Evolutionary conservation across 1,140 invertebrate species (phyloP).

Genomic region (Drosophila serrata): DNA sequence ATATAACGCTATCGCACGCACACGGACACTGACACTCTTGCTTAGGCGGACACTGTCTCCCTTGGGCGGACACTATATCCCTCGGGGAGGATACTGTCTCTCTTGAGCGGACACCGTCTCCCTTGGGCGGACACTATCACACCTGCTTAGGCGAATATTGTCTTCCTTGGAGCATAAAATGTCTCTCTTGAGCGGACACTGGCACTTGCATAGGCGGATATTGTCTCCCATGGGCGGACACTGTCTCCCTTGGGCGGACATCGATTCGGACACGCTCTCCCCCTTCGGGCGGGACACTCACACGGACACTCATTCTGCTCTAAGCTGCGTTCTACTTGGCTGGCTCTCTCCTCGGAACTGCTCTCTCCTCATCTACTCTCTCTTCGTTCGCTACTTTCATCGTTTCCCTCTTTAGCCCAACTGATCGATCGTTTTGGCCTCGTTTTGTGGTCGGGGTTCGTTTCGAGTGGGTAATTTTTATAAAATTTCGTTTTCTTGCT

Average conservation of each 20-base stretch:
- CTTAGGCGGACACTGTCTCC: not conserved
- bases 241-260: not conserved
- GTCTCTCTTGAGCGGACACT: too few relatives aligned
- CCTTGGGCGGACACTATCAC: not conserved
- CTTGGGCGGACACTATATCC: not conserved
- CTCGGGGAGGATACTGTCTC: not conserved
- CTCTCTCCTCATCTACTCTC: not conserved
- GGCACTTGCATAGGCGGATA: too few relatives aligned
- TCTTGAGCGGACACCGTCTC: not conserved
- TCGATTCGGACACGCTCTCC: not conserved
- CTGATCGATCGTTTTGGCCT: constrained; percentile 42
- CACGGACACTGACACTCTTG: constrained; percentile 9
- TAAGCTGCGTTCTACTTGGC: constrained; percentile 41
- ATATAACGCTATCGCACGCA: constrained; percentile 51
- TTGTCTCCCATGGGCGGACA: not conserved
- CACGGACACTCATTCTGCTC: constrained; percentile 37
- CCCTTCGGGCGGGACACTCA: not conserved
- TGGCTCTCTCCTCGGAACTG: constrained; percentile 5
- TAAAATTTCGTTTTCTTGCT: constrained; percentile 65
- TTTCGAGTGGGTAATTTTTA: constrained; percentile 48
- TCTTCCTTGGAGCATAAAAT: constrained; percentile 1
- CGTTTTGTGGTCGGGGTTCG: constrained; percentile 44
- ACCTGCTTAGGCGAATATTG: not conserved
- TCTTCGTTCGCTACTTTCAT: not conserved
- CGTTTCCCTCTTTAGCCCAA: constrained; percentile 8